phyloP scores from a whole-genome alignment of 2,888 invertebrate genomes.

The Lamellibrachia columna region DNA sequence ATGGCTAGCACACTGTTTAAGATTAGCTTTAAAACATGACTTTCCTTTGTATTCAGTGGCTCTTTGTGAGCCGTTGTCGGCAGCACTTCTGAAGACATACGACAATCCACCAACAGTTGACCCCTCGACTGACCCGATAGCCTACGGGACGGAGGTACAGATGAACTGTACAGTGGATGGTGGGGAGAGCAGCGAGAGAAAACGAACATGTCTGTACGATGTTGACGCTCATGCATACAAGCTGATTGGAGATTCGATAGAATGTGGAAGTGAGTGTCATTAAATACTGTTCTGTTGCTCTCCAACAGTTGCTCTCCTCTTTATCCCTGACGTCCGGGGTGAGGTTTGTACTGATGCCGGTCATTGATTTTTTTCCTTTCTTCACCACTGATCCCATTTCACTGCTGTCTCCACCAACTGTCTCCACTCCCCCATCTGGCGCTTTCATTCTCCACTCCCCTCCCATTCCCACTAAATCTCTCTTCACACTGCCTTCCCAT shows the following conservation, averaged over 20 bases:
- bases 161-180: conserved; percentile 24
- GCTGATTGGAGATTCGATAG: conserved; percentile 50
- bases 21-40: neutral
- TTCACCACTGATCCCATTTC: too few relatives aligned
- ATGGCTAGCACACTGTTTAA: neutral
- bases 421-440: too few relatives aligned
- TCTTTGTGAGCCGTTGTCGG: neutral
- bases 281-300: neutral
- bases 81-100: neutral
- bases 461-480: too few relatives aligned
- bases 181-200: conserved; percentile 36
- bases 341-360: too few relatives aligned
- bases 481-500: too few relatives aligned
- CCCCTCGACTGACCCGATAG: neutral
- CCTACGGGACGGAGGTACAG: neutral
- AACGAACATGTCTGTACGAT: conserved; percentile 49
- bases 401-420: too few relatives aligned
- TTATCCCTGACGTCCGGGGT: too few relatives aligned
- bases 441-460: too few relatives aligned
- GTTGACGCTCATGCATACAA: conserved; percentile 41
- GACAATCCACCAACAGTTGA: neutral
- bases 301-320: neutral
- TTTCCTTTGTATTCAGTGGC: neutral
- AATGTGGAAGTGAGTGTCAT: conserved; percentile 51
- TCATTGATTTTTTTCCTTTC: too few relatives aligned